Conservation (phyloP, 2,888 invertebrate species). For the Masnerella sp. region DNA sequence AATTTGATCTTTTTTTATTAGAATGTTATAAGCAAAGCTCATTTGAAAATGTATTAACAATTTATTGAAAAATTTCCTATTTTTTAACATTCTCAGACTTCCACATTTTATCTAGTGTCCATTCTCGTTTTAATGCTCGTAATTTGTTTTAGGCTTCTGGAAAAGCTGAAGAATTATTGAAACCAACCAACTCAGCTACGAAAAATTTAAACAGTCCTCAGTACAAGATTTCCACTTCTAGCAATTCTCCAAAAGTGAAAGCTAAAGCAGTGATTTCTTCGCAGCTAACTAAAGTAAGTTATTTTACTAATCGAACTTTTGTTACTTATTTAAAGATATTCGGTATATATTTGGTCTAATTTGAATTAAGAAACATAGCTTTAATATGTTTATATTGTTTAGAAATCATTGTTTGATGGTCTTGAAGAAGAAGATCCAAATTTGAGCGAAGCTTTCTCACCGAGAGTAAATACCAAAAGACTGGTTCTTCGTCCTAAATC, state of each 20-base stretch:
- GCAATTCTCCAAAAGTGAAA: slow-evolving; percentile 81
- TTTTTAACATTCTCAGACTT: too few species aligned
- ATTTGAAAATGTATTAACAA: too few species aligned
- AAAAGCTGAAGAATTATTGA: slow-evolving; percentile 83
- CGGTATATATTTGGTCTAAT: background rate
- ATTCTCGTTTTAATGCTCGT: too few species aligned
- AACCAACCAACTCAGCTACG: slow-evolving; percentile 85
- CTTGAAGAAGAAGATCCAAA: slow-evolving; percentile 88
- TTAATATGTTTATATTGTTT: too few species aligned
- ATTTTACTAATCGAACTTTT: too few species aligned
- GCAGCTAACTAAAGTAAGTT: slow-evolving; percentile 35
- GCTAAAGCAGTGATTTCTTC: slow-evolving; percentile 76
- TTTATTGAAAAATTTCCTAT: too few species aligned
- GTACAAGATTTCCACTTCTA: slow-evolving; percentile 81
- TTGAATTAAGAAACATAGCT: too few species aligned
- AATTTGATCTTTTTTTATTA: background rate
- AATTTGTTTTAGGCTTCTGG: slow-evolving; percentile 77
- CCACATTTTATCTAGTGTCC: too few species aligned
- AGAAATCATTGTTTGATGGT: slow-evolving; percentile 87
- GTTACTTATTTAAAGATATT: too few species aligned
- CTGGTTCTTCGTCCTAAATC: slow-evolving; percentile 83
- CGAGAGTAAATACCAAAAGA: slow-evolving; percentile 84
- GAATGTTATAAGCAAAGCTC: background rate
- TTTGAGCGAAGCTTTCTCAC: slow-evolving; percentile 80
- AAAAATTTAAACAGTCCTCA: slow-evolving; percentile 81